Evolutionary conservation across 35 echinoderm and acorn worm species (phyloP).

Genomic region (Patiria miniata): DNA sequence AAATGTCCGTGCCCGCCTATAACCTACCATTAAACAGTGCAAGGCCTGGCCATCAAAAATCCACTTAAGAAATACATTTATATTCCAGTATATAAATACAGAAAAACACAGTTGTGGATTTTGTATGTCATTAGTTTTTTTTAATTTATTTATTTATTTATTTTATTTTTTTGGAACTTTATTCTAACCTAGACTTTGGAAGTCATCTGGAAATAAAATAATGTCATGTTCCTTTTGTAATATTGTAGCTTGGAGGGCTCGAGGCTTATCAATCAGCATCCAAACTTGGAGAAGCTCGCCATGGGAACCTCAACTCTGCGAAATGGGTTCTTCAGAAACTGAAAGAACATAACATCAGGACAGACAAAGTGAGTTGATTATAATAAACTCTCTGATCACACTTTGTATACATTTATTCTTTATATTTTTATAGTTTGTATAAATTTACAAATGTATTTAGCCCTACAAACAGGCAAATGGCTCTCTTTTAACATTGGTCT

Average conservation of each 20-base stretch:
- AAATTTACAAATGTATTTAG: not conserved
- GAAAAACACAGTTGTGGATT: too few relatives aligned
- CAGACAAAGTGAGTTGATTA: constrained; percentile 25
- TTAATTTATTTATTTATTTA: too few relatives aligned
- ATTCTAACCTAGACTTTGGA: not conserved
- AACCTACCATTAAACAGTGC: too few relatives aligned
- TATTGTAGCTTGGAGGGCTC: constrained; percentile 85
- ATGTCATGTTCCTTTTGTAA: not conserved
- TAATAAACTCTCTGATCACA: not conserved
- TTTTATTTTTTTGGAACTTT: too few relatives aligned
- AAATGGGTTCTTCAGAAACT: constrained; percentile 86
- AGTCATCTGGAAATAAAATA: not conserved
- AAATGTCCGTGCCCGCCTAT: too few relatives aligned
- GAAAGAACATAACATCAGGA: constrained; percentile 49
- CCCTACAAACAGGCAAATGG: not conserved
- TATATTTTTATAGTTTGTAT: not conserved
- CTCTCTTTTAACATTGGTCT: not conserved
- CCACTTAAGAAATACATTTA: too few relatives aligned
- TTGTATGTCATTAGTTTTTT: too few relatives aligned
- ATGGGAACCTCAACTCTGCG: constrained; percentile 89
- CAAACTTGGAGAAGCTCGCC: constrained; percentile 71
- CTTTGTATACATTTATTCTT: not conserved
- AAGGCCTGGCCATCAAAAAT: too few relatives aligned
- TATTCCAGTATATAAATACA: too few relatives aligned
- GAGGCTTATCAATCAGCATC: constrained; percentile 80